Base-by-base conservation (phyloP, 2,888 invertebrate genomes). In the Drosophila dives region DNA sequence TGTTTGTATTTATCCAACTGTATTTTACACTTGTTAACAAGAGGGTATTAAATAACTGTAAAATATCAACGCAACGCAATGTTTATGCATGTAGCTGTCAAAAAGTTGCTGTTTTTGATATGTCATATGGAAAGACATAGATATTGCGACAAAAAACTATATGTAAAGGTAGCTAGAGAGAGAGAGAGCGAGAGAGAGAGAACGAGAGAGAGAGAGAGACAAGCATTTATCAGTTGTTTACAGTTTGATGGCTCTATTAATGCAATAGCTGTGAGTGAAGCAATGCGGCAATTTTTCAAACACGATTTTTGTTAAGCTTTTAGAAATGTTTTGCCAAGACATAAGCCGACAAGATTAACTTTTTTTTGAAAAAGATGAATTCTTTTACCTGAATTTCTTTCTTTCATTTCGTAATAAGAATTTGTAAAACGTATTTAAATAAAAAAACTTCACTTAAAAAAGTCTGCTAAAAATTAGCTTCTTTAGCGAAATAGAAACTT, bases 91-190 rank as follows among this genome's bases (percentile, higher is more conserved):
- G 54, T 55, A 49, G 51, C 53, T 58, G 85, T 78, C 87, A 70
- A 73, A 87, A 84, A 84, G 81, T 87, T 81, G 53, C 50, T 55
- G 45, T 68, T 50, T 67, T 58, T 72, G 76, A 66, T 69, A 79
- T 60, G 60, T 62, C 64, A 71, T 64, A 75, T 50, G 51, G 32
- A 64, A 50, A 40, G 49, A 58, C 42, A 68, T 51, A 64, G 29
- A 29, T 34, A 34, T 12, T 17, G 34, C 12, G 34, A 5, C 20
- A 23, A 1, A 17, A 11, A 42, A 23, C n/a, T n/a, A 29, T 26
- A 17, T 20, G 23, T n/a, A 54, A 36, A 62, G 12, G 29, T 23
- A 26, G 17, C n/a, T 2, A 48, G 33, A 40, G 32, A 29, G 34
- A 26, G 12, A 33, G 8, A 10, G 53, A 17, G 38, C 5, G 6